Conservation (phyloP, 2,797 vertebrate genomes). For the Leptatherina wallacei region DNA sequence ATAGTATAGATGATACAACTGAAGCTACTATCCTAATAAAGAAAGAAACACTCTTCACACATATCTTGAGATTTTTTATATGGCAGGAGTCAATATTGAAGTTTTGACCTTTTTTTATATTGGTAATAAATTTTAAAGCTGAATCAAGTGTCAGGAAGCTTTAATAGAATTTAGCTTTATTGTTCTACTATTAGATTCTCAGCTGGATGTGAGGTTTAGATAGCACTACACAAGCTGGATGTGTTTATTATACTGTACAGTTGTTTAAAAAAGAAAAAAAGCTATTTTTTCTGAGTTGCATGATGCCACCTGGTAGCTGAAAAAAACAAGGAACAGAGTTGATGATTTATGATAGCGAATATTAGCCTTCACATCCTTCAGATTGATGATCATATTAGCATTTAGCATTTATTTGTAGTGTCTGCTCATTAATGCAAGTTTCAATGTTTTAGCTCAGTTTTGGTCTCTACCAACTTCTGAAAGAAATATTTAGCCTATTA, state of each 20-base stretch:
- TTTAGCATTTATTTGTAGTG: neutral
- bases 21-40: neutral
- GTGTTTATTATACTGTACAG: neutral
- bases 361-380: neutral
- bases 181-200: neutral
- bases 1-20: neutral
- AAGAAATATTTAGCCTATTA: neutral
- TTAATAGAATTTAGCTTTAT: neutral
- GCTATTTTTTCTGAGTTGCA: neutral
- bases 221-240: neutral
- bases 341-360: neutral
- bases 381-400: neutral
- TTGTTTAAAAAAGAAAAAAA: neutral
- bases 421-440: neutral
- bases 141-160: neutral
- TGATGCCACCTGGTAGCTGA: neutral
- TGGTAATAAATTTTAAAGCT: neutral
- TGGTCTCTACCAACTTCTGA: neutral
- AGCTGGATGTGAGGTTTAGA: neutral
- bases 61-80: slow-evolving; percentile 1
- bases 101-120: slow-evolving; percentile 7
- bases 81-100: neutral
- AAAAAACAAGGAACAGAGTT: neutral
- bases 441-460: neutral
- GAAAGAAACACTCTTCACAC: neutral